Evolutionary conservation across 1,140 invertebrate species (phyloP).

Genomic region (Zaprionus nigranus): DNA sequence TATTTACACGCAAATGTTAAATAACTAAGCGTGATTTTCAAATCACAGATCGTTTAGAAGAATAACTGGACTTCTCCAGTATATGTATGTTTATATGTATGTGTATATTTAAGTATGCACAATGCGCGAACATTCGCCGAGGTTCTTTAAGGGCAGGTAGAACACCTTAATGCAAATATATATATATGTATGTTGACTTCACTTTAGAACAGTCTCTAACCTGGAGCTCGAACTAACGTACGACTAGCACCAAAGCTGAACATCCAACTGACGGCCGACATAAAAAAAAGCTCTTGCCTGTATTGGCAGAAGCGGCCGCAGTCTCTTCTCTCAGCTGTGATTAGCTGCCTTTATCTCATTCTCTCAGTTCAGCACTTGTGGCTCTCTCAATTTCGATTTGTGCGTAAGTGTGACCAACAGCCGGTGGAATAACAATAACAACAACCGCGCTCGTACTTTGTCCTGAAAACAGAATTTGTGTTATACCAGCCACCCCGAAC

Average conservation of each 20-base stretch:
- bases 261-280: slow-evolving; percentile 62
- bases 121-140: slow-evolving; percentile 10
- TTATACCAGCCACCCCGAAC: slow-evolving; percentile 16
- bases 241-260: slow-evolving; percentile 71
- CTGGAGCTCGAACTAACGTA: slow-evolving; percentile 64
- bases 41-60: slow-evolving; percentile 1
- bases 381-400: slow-evolving; percentile 42
- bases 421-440: slow-evolving; percentile 21
- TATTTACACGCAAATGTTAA: slow-evolving; percentile 12
- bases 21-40: neutral
- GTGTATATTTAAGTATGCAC: neutral
- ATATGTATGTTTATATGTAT: slow-evolving; percentile 19
- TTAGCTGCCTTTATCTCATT: slow-evolving; percentile 42
- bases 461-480: slow-evolving; percentile 48
- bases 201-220: slow-evolving; percentile 47
- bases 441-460: slow-evolving; percentile 66
- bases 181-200: slow-evolving; percentile 49
- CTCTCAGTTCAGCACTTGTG: neutral
- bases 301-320: slow-evolving; percentile 36
- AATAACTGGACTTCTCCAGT: neutral
- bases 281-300: slow-evolving; percentile 61
- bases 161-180: slow-evolving; percentile 62
- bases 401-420: slow-evolving; percentile 40
- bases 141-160: slow-evolving; percentile 47
- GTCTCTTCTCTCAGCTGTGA: slow-evolving; percentile 29